Base-by-base conservation (phyloP, 53 echinoderm and acorn worm species). In the Zoroaster sp. region DNA sequence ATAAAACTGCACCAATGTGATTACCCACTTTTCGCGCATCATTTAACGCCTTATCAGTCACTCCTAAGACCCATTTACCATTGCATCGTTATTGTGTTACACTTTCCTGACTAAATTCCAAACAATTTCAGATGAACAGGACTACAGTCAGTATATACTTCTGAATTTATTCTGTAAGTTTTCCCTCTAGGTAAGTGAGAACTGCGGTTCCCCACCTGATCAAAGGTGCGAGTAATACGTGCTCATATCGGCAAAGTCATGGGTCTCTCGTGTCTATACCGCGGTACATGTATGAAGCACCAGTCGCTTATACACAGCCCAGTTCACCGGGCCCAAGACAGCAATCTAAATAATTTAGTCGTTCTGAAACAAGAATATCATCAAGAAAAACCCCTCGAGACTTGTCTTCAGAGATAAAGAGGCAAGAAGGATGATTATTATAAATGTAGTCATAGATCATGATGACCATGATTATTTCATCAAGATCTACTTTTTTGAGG, bases 271-370 rank as follows among this genome's bases (percentile, higher is more conserved):
- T 6, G 38, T 70, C 18, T 47, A 47, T 5, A 11, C 21, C 49
- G 3, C 49, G 85, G 71, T 35, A 45, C 45, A 42, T 5, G 47
- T 10, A 17, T 18, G 31, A 3, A 34, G 69, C 85, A 70, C 85
- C 85, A 70, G 85, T 71, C 68, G 68, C 79, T 68, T 21, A 59
- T 28, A 43, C 40, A 31, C 68, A 43, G 44, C 40, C 81, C 45
- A 44, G 40, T 21, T 44, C 33, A 66, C 82, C 40, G 28, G 31
- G 25, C 3, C 39, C 43, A 67, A 34, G 42, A 41, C 30, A 21
- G 68, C n/a, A 30, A 53, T 41, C 40, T 85, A 51, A 85, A 85
- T 85, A 85, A 85, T 85, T 85, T 46, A 85, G 42, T 47, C 32
- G 3, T 32, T 31, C 85, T 7, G 36, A 69, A 85, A 85, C 85